Conservation (phyloP, 2,888 invertebrate genomes). For the Mythimna loreyi region DNA sequence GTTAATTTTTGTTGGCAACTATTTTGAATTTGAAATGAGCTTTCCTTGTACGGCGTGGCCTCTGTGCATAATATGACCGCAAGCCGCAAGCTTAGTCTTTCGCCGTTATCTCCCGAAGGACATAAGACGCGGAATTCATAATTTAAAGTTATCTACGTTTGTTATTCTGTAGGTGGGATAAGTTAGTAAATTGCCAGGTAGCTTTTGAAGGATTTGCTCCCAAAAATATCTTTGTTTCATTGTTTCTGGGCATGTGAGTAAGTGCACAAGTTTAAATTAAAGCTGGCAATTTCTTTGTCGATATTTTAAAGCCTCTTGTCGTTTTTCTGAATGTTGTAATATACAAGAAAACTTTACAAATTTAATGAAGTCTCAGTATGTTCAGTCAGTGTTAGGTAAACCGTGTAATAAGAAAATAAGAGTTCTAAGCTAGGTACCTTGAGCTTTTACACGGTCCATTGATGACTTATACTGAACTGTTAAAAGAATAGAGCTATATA, state of each 20-base stretch:
- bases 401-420: no score
- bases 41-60: constrained; percentile 44
- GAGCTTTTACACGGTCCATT: no score
- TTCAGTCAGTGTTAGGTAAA: no score
- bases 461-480: no score
- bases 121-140: constrained; percentile 35
- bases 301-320: background rate
- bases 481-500: no score
- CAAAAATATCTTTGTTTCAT: background rate
- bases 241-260: no score
- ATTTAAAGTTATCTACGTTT: constrained; percentile 42
- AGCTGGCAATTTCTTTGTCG: background rate
- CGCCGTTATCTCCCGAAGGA: constrained; percentile 56
- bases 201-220: background rate
- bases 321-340: background rate
- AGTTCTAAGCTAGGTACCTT: no score
- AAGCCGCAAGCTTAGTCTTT: constrained; percentile 44
- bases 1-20: constrained; percentile 57
- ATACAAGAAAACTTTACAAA: no score
- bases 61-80: constrained; percentile 64
- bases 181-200: background rate
- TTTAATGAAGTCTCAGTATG: no score
- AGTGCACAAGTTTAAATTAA: no score
- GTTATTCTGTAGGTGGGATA: constrained; percentile 13
- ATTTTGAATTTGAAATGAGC: constrained; percentile 65